Conservation (phyloP, 2,113 vertebrate species). For the Gnathonemus longibarbis region DNA sequence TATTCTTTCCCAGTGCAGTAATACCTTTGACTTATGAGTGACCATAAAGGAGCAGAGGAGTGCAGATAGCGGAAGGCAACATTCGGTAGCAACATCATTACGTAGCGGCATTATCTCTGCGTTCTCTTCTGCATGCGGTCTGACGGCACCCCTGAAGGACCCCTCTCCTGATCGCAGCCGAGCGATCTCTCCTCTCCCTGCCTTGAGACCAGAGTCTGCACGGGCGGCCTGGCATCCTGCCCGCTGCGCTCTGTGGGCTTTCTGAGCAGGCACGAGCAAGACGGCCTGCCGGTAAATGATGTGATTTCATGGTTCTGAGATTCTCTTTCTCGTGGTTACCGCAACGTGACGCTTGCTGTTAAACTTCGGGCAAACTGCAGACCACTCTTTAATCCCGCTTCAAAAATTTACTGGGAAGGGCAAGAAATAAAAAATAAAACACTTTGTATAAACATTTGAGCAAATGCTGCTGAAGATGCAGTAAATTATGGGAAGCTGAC, state of each 20-base stretch:
- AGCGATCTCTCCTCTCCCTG: neutral
- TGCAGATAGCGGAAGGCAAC: neutral
- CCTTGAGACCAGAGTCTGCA: neutral
- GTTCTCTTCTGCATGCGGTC: neutral
- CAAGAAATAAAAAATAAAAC: neutral
- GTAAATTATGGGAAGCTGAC: neutral
- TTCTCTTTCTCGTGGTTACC: neutral
- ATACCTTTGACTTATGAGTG: neutral
- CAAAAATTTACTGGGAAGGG: neutral
- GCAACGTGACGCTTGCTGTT: neutral
- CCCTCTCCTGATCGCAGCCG: neutral
- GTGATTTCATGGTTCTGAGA: constrained; percentile 9
- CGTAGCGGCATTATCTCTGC: neutral
- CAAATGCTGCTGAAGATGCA: neutral
- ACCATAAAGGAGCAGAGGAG: neutral
- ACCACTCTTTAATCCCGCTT: neutral
- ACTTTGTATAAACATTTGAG: neutral
- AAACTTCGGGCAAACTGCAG: neutral
- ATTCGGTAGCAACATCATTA: neutral
- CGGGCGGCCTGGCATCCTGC: neutral
- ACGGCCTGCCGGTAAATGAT: neutral
- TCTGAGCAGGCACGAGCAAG: neutral
- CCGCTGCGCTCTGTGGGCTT: neutral
- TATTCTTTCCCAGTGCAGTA: neutral
- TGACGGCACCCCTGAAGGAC: neutral